These are phyloP conservation scores for Dasysyrphus albostriatus DNA, from an alignment of 2,888 invertebrate genomes.

Conservation along the genomic window DNA sequence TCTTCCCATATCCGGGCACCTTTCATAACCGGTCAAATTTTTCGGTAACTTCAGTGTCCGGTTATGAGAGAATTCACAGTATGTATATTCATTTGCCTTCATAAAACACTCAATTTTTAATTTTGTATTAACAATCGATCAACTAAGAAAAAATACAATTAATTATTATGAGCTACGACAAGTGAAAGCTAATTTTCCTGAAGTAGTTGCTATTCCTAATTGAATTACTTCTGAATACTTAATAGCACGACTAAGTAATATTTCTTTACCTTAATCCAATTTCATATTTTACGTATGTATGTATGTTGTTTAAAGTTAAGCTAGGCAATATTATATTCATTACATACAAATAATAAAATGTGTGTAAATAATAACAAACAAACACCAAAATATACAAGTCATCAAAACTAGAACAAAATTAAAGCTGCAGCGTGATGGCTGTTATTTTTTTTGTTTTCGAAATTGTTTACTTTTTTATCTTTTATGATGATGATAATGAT, in stretches of 20 bases:
- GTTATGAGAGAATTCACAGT: no score
- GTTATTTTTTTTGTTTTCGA: conserved; percentile 1
- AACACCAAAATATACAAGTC: conserved; percentile 8
- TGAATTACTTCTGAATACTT: conserved; percentile 61
- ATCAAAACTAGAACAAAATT: conserved; percentile 19
- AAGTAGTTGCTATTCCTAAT: conserved; percentile 61
- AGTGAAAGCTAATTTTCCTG: neutral
- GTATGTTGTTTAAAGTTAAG: neutral
- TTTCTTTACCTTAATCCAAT: conserved; percentile 61
- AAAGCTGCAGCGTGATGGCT: conserved; percentile 25
- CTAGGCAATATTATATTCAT: conserved; percentile 48
- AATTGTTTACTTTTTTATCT: conserved; percentile 15
- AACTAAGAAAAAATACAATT: conserved; percentile 7
- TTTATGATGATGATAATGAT: neutral
- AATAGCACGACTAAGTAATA: conserved; percentile 28
- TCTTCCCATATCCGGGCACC: no score
- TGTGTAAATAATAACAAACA: conserved; percentile 28
- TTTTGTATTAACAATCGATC: neutral
- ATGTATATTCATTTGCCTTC: neutral
- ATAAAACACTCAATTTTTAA: neutral
- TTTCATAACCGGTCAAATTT: no score
- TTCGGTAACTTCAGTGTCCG: no score
- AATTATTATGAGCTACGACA: neutral
- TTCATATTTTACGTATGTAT: conserved; percentile 42
- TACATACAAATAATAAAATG: conserved; percentile 41